phyloP scores from a whole-genome alignment of 23 tunicate species.

The Aplidium turbinatum region DNA sequence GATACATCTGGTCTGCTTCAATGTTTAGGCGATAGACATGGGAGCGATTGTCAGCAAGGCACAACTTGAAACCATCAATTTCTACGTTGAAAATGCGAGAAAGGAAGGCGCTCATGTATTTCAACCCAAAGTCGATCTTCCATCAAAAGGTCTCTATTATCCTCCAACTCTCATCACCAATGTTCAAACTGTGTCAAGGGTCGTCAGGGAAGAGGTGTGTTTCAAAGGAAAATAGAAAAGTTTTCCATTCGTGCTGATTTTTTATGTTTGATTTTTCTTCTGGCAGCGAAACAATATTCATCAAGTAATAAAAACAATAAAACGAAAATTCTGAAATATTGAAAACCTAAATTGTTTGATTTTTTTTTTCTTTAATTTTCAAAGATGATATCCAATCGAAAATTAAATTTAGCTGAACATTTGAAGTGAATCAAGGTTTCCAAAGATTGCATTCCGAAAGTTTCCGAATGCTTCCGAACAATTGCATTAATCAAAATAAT shows the following conservation, averaged over 20 bases:
- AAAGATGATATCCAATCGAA: no score
- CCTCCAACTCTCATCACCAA: constrained; percentile 97
- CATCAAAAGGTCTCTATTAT: constrained; percentile 67
- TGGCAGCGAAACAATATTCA: no score
- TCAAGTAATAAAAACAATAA: no score
- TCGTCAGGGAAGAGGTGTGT: constrained; percentile 97
- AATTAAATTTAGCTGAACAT: no score
- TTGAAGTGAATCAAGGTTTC: no score
- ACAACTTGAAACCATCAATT: constrained; percentile 80
- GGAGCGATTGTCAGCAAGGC: constrained; percentile 86
- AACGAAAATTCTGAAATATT: no score
- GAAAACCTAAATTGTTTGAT: background rate
- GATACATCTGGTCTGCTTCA: no score
- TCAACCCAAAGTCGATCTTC: constrained; percentile 57
- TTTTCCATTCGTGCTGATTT: constrained; percentile 5
- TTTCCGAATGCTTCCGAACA: no score
- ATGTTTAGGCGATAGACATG: constrained; percentile 73
- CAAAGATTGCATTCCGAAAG: no score
- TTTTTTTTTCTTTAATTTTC: no score
- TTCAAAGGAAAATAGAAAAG: background rate
- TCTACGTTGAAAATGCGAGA: constrained; percentile 78
- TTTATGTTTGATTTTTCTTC: background rate
- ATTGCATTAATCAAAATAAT: no score
- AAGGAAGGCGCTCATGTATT: constrained; percentile 88
- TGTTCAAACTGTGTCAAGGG: constrained; percentile 89